Percentiles rank a stretch among this genome's conserved stretches.
Conservation (phyloP, 2,888 invertebrate genomes). For the Ommatoiulus sabulosus region DNA sequence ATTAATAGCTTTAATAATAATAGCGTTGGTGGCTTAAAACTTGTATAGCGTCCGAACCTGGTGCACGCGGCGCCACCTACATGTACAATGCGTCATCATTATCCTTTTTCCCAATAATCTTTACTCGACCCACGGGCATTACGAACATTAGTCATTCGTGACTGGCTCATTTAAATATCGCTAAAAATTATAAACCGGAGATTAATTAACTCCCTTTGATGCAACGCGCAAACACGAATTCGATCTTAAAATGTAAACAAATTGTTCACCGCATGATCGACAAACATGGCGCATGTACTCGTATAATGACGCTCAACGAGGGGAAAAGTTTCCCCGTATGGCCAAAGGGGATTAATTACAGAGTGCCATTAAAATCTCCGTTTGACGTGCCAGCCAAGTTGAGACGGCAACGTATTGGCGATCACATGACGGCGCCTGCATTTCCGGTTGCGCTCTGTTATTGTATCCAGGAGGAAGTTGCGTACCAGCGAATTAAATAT, state of each 20-base stretch:
- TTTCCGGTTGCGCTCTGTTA: slow-evolving; percentile 31
- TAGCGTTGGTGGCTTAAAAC: too few species aligned
- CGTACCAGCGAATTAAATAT: slow-evolving; percentile 6
- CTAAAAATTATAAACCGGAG: slow-evolving; percentile 15
- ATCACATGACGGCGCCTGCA: slow-evolving; percentile 15
- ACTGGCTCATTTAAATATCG: neutral
- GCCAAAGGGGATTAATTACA: neutral
- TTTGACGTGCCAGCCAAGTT: neutral
- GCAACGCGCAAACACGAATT: neutral
- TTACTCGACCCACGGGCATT: neutral
- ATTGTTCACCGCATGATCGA: neutral
- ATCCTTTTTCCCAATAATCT: slow-evolving; percentile 2
- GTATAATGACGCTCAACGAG: neutral
- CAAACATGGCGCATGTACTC: neutral
- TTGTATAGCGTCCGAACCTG: too few species aligned
- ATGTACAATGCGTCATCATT: neutral
- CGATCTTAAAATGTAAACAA: slow-evolving; percentile 29
- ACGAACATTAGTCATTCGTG: neutral
- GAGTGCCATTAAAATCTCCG: neutral
- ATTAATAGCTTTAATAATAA: too few species aligned
- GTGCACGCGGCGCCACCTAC: neutral
- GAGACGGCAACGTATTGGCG: neutral
- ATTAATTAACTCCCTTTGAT: neutral
- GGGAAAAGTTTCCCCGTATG: neutral
- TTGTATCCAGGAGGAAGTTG: slow-evolving; percentile 7